Evolutionary conservation across 2,113 vertebrate species (phyloP).

Genomic region (Hyla sarda): DNA sequence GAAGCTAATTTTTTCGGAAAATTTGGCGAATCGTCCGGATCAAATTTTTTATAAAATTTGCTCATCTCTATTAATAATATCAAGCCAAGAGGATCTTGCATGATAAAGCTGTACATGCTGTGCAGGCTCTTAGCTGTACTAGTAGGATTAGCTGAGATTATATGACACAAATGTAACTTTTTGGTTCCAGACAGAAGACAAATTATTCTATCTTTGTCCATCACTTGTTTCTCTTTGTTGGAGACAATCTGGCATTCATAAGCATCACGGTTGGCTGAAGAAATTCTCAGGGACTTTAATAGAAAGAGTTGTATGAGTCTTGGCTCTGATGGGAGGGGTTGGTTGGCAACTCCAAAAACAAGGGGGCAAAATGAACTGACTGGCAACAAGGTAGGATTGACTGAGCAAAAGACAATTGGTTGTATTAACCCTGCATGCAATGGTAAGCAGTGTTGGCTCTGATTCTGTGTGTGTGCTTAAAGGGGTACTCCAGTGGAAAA

Average conservation of each 20-base stretch:
- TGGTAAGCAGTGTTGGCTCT: too few relatives aligned
- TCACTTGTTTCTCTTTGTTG: conserved; percentile 17
- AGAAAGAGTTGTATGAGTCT: neutral
- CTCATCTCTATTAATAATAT: conserved; percentile 68
- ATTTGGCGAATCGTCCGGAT: too few relatives aligned
- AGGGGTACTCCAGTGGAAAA: too few relatives aligned
- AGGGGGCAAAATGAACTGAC: neutral
- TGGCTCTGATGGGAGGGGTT: too few relatives aligned
- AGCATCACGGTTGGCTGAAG: neutral
- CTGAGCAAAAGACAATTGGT: neutral
- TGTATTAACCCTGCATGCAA: neutral
- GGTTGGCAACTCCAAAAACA: neutral
- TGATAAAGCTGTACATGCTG: conserved; percentile 9
- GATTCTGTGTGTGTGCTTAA: too few relatives aligned
- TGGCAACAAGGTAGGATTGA: neutral
- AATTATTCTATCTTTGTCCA: conserved; percentile 6
- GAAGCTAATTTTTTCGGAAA: too few relatives aligned
- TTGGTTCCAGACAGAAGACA: conserved; percentile 34
- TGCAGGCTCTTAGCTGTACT: conserved; percentile 13
- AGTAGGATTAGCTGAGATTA: conserved; percentile 24
- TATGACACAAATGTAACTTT: conserved; percentile 23
- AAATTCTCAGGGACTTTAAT: neutral
- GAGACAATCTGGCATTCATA: conserved; percentile 33
- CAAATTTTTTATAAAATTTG: too few relatives aligned
- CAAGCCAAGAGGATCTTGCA: conserved; percentile 57